These are phyloP conservation scores for Crematogaster levior DNA, from an alignment of 2,888 invertebrate genomes.

Conservation along the genomic window DNA sequence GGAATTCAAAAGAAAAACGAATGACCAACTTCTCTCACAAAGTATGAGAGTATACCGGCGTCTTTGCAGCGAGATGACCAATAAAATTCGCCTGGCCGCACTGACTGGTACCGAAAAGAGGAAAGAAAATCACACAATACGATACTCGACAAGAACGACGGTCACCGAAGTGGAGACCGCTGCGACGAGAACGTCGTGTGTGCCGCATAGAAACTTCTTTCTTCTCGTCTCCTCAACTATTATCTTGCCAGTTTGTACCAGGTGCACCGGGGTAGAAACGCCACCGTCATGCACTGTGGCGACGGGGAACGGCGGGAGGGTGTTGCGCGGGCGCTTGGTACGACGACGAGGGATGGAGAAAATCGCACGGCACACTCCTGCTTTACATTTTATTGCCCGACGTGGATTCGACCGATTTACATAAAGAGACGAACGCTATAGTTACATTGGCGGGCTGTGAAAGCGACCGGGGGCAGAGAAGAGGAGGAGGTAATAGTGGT, in stretches of 20 bases:
- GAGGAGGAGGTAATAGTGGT: too few relatives aligned
- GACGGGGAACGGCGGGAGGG: constrained; percentile 17
- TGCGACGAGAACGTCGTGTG: constrained; percentile 25
- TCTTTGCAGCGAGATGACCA: constrained; percentile 15
- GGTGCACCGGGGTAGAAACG: constrained; percentile 66
- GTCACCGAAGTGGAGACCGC: constrained; percentile 1
- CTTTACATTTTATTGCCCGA: constrained; percentile 83
- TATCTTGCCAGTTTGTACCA: constrained; percentile 73
- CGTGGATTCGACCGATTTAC: constrained; percentile 79
- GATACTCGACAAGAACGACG: constrained; percentile 15
- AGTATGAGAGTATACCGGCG: constrained; percentile 6
- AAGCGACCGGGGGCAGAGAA: background rate
- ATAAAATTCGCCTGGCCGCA: constrained; percentile 22
- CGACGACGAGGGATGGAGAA: constrained; percentile 38
- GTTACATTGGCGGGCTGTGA: constrained; percentile 43
- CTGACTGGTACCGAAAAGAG: background rate
- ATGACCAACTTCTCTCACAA: background rate
- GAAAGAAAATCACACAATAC: constrained; percentile 28
- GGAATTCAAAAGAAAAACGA: background rate
- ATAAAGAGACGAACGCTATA: constrained; percentile 75
- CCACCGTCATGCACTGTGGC: background rate
- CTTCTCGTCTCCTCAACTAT: constrained; percentile 54
- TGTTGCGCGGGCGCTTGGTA: constrained; percentile 37
- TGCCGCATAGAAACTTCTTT: constrained; percentile 47
- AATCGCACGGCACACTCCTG: constrained; percentile 61